Evolutionary conservation across 2,797 vertebrate species (phyloP), one percentile per base, ranked within the genome.

Genomic region (Anableps anableps): DNA sequence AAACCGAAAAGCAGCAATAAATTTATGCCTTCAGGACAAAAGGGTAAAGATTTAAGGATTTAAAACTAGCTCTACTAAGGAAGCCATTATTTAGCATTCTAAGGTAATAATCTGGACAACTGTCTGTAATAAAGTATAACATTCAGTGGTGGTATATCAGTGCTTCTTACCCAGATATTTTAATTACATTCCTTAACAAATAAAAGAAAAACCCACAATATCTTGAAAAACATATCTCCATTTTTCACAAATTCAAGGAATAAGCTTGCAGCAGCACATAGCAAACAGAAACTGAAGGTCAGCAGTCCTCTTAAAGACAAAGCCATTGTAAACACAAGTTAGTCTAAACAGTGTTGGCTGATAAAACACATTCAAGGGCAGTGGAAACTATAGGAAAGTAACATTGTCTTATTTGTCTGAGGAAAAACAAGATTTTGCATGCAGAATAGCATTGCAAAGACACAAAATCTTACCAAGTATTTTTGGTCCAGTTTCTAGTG

Each of bases 271-370:
- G 1, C 45, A 62, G 41, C 5, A 17, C 17, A 81, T 77, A 11
- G 74, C 85, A 86, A 1, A 80, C 76, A 85, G 72, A 83, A 72
- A 88, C 84, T 90, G 85, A 51, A 38, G 84, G 72, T 34, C 9
- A 81, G 73, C 43, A 76, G n/a, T 21, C 70, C 60, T 45, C 19
- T 3, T 48, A n/a, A 45, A 79, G 81, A 73, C 38, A 78, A 75
- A 51, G 45, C 36, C 19, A 68, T 73, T 78, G 66, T 75, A 34
- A 36, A 38, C 21, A 58, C 23, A 68, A 60, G 26, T 26, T 43
- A 62, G 66, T 45, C n/a, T 41, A 8, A 64, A 45, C 21, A 75
- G n/a, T 48, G 38, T 53, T 5, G 1, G 45, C n/a, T 38, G 51
- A 64, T n/a, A 48, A 51, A 34, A 60, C 10, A 26, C 16, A 41